Evolutionary conservation across 2,797 vertebrate genomes (phyloP), one percentile per base, ranked within the genome.

Genomic region (Choloepus didactylus): DNA sequence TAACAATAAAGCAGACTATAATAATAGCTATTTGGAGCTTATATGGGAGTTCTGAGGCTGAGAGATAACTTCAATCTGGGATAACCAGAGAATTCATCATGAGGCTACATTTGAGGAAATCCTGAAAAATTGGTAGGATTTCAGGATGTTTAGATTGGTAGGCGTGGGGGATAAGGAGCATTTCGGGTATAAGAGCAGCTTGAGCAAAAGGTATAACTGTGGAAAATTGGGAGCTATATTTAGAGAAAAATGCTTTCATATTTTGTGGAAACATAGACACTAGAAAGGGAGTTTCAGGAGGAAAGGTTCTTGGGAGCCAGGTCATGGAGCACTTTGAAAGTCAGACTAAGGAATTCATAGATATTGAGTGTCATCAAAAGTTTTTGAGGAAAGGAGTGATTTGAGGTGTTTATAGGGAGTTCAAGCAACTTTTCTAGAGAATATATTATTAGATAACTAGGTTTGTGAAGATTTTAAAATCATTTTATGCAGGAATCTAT

Each of bases 401-500:
- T 64, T n/a, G 62, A 62, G 19, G 11, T 85, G 10, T 82, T 69
- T 88, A 4, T 46, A 87, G 31, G 64, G 15, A 76, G 88, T 62
- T 85, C 79, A 87, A 75, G 31, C 15, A 95, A 82, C 5, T 62
- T 81, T 85, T 69, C 21, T 82, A 64, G 9, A 90, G 86, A 93
- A 94, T 9, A 83, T 49, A 79, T 60, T 81, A 35, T 89, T 80
- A 69, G 27, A 12, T 84, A 64, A 87, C 35, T 92, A 81, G 4
- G 0, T 90, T 87, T 73, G 9, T 73, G 16, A 81, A 62, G 10
- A 96, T 72, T 91, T 91, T 82, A 10, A 93, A 92, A 89, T 73
- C 82, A 89, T 54, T 89, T 75, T 93, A n/a, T 44, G 29, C 21
- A 90, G 49, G 23, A 95, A 75, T 11, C 12, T 75, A 9, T 86